Conservation (phyloP, 1,140 invertebrate species). For the Drosophila setifemur region DNA sequence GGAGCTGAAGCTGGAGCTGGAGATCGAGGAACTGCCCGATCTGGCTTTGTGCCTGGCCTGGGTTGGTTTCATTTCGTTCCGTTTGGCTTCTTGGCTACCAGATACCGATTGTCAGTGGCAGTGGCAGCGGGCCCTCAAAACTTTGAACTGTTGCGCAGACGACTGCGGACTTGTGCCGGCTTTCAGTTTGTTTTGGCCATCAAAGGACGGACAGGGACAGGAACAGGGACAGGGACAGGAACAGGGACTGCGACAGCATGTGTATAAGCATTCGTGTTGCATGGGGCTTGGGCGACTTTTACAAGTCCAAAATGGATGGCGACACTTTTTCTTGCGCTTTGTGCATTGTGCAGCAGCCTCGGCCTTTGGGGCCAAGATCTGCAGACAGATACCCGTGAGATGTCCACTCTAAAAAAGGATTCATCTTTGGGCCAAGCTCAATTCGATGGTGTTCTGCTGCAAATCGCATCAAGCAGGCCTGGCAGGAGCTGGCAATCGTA, state of each 20-base stretch:
- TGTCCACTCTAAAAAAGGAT: slow-evolving; percentile 15
- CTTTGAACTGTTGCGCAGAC: slow-evolving; percentile 71
- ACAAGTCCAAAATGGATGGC: slow-evolving; percentile 52
- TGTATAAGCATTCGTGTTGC: slow-evolving; percentile 66
- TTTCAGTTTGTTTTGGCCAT: slow-evolving; percentile 73
- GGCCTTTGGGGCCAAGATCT: slow-evolving; percentile 39
- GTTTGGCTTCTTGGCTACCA: slow-evolving; percentile 3
- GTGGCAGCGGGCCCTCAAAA: slow-evolving; percentile 71
- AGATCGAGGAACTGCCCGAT: slow-evolving; percentile 6
- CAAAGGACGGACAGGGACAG: slow-evolving; percentile 56
- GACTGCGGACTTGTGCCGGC: slow-evolving; percentile 79
- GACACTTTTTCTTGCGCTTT: slow-evolving; percentile 70
- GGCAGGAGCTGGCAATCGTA: neutral
- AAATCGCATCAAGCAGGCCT: slow-evolving; percentile 22
- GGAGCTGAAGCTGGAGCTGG: slow-evolving; percentile 8
- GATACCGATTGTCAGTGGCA: slow-evolving; percentile 25
- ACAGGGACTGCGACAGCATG: slow-evolving; percentile 15
- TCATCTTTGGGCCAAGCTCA: neutral
- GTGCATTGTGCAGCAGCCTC: slow-evolving; percentile 53
- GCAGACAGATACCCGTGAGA: slow-evolving; percentile 17
- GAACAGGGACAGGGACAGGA: slow-evolving; percentile 17
- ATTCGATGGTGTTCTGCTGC: neutral
- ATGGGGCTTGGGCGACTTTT: slow-evolving; percentile 46
- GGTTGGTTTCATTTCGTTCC: slow-evolving; percentile 8
- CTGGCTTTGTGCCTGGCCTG: slow-evolving; percentile 1